Base-by-base conservation (phyloP, 1,140 invertebrate species). In the Meloidogyne chitwoodi region DNA sequence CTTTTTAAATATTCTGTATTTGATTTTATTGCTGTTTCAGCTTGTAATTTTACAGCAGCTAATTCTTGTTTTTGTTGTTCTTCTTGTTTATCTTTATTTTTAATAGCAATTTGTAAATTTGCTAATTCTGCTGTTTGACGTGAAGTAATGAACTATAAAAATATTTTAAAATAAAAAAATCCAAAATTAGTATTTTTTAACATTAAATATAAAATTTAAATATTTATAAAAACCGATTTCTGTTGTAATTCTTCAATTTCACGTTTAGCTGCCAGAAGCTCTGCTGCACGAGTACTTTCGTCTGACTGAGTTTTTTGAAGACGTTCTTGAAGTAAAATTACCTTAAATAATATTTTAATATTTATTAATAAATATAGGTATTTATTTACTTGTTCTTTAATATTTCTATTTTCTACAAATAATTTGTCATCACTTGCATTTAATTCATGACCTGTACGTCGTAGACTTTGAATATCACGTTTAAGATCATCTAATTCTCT, bases 401-500 rank as follows among this genome's bases (percentile, higher is more conserved):
- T 70, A 26, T 80, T 80, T 34, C 63, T 72, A 29, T 80, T 80
- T 24, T 80, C 79, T 26, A 75, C 61, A 4, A 81, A 34, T 1
- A 80, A 74, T 34, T 83, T 68, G 26, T 79, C 76, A 31, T 76
- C 77, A 34, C 69, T 67, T 1, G 69, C 64, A 67, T 79, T 79
- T 41, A 81, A 65, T 66, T 81, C 80, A 27, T 70, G 27, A 34
- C 64, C 77, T 5, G 77, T 80, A 48, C 68, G 80, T 27, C 78
- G 44, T 29, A 78, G 31, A n/a, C 26, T 63, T 67, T 78, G 65
- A 41, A 81, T 80, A 38, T 83, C 75, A 16, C 71, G 34, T 24
- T 83, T 82, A 77, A 78, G 63, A 19, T 78, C 77, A 65, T 83
- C 80, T 14, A 84, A 41, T 68, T 84, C 81, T 41, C 69, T 71